Conservation (phyloP, 1,140 invertebrate species). For the Stenopsyche tienmushanensis region DNA sequence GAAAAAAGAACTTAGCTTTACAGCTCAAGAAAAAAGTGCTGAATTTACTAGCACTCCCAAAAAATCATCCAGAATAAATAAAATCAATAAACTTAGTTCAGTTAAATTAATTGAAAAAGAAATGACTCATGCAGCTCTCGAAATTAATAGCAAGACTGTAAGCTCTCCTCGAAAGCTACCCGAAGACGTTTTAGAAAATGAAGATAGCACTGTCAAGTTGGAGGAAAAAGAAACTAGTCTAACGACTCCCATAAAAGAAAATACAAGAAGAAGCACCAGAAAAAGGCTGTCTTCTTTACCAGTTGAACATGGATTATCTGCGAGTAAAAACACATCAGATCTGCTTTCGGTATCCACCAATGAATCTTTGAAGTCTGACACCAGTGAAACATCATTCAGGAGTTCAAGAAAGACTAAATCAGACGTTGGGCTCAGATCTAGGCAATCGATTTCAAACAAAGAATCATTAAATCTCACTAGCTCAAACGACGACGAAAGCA, state of each 20-base stretch:
- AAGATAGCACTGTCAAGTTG: neutral
- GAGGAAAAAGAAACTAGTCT: neutral
- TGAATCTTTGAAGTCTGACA: neutral
- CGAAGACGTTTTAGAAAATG: neutral
- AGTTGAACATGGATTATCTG: neutral
- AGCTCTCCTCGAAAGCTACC: too few species aligned
- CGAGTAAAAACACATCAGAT: neutral
- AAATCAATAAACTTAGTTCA: too few species aligned
- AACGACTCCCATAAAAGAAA: neutral
- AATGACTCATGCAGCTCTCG: too few species aligned
- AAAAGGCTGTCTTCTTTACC: too few species aligned
- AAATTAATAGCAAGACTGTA: too few species aligned
- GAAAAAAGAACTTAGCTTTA: too few species aligned
- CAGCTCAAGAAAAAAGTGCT: too few species aligned
- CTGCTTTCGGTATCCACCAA: neutral
- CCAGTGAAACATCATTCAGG: neutral
- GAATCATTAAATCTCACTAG: neutral
- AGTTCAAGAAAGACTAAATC: neutral
- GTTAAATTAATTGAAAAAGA: too few species aligned
- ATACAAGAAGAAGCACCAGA: neutral
- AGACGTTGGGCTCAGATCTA: neutral
- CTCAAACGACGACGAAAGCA: conserved; percentile 20
- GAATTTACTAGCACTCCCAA: too few species aligned
- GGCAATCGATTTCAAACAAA: neutral
- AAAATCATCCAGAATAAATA: too few species aligned